phyloP scores from a whole-genome alignment of 2,888 invertebrate species.

The Caenorhabditis wallacei region DNA sequence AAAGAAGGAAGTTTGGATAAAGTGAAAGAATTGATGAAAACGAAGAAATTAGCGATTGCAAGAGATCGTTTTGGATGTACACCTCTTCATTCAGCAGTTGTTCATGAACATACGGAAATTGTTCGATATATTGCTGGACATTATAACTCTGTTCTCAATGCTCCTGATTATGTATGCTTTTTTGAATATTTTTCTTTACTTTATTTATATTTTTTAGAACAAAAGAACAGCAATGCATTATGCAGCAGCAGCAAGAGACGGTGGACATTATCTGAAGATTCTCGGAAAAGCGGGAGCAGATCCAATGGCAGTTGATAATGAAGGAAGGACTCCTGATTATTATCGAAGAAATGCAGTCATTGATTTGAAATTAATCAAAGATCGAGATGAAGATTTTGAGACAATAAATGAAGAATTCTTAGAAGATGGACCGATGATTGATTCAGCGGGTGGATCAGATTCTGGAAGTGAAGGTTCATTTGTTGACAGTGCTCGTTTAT shows the following conservation, averaged over 20 bases:
- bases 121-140: constrained; percentile 87
- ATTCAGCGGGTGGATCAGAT: constrained; percentile 70
- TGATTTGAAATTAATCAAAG: constrained; percentile 85
- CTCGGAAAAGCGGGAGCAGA: constrained; percentile 91
- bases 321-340: constrained; percentile 90
- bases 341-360: constrained; percentile 88
- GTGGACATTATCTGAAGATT: constrained; percentile 85
- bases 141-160: constrained; percentile 90
- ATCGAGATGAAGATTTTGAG: constrained; percentile 72
- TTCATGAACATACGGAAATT: constrained; percentile 88
- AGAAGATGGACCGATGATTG: constrained; percentile 74
- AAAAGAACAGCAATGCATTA: constrained; percentile 93
- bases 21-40: constrained; percentile 89
- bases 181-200: background rate
- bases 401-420: constrained; percentile 71
- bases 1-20: constrained; percentile 90
- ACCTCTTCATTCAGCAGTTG: constrained; percentile 91
- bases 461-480: constrained; percentile 73
- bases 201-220: constrained; percentile 84
- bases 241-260: constrained; percentile 90
- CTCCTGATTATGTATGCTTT: constrained; percentile 83
- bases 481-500: constrained; percentile 73
- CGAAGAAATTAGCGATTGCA: constrained; percentile 89
- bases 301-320: constrained; percentile 90
- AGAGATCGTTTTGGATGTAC: constrained; percentile 81